A percentile compares a stretch with the other conserved stretches of the same genome.
Conservation (phyloP, 2,888 invertebrate species). For the Arenicola marina region DNA sequence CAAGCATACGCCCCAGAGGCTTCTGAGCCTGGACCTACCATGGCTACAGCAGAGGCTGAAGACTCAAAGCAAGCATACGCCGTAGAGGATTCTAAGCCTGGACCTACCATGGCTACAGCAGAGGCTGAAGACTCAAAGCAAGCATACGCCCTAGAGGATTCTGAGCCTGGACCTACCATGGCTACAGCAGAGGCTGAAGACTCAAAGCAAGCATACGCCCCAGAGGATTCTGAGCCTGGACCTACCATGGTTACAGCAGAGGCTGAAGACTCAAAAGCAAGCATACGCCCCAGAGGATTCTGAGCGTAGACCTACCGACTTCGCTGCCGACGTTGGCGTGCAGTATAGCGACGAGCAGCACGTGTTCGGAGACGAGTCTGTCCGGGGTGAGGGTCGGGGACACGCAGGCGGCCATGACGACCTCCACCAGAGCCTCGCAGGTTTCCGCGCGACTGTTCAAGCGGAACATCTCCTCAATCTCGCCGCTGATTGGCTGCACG, state of each 20-base stretch:
- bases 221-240: too few relatives aligned
- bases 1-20: too few relatives aligned
- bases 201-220: too few relatives aligned
- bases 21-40: too few relatives aligned
- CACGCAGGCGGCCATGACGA: conserved; percentile 76
- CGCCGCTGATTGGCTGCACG: conserved; percentile 78
- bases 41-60: too few relatives aligned
- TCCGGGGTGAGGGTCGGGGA: conserved; percentile 62
- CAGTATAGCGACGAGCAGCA: conserved; percentile 79
- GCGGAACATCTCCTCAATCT: conserved; percentile 81
- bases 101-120: too few relatives aligned
- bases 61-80: too few relatives aligned
- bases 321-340: conserved; percentile 91
- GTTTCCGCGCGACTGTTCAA: conserved; percentile 55
- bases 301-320: conserved; percentile 70
- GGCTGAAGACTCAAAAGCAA: neutral
- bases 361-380: conserved; percentile 78
- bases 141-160: too few relatives aligned
- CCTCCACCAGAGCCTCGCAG: conserved; percentile 73
- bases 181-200: neutral
- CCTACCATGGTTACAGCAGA: conserved; percentile 12
- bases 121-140: too few relatives aligned
- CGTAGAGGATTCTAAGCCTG: too few relatives aligned
- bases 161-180: too few relatives aligned
- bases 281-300: too few relatives aligned